Evolutionary conservation across 2,888 invertebrate species (phyloP).

Genomic region (Anthrax anthrax): DNA sequence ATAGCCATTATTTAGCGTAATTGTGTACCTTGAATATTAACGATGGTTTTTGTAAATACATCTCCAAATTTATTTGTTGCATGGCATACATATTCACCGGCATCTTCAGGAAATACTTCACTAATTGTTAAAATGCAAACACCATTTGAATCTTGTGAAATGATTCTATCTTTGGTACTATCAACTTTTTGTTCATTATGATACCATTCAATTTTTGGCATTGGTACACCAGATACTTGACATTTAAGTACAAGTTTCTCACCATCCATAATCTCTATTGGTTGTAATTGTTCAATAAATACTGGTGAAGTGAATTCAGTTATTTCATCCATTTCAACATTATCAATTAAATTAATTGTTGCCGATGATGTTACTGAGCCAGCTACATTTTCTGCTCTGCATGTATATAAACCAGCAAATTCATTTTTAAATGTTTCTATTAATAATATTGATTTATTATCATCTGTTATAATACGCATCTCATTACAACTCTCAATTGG

Average conservation of each 20-base stretch:
- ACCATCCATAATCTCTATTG: conserved; percentile 76
- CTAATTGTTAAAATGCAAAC: conserved; percentile 64
- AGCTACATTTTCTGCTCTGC: conserved; percentile 77
- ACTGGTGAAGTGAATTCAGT: conserved; percentile 55
- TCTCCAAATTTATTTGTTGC: conserved; percentile 73
- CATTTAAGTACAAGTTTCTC: conserved; percentile 65
- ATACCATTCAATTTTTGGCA: conserved; percentile 68
- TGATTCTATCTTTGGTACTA: conserved; percentile 62
- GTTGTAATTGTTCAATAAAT: conserved; percentile 57
- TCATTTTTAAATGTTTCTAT: conserved; percentile 57
- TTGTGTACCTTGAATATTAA: conserved; percentile 64
- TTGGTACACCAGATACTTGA: conserved; percentile 60
- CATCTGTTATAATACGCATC: conserved; percentile 53
- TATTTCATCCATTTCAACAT: conserved; percentile 37
- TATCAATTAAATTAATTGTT: conserved; percentile 47
- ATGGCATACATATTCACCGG: conserved; percentile 70
- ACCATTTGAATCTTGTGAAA: conserved; percentile 63
- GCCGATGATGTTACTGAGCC: conserved; percentile 82
- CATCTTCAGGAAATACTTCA: conserved; percentile 84
- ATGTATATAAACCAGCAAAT: conserved; percentile 63
- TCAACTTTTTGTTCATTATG: conserved; percentile 54
- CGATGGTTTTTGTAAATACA: conserved; percentile 58
- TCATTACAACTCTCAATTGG: conserved; percentile 56
- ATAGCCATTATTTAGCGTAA: neutral
- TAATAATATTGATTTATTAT: conserved; percentile 65